phyloP scores from a whole-genome alignment of 2,113 vertebrate species.

The Bubalus kerabau region DNA sequence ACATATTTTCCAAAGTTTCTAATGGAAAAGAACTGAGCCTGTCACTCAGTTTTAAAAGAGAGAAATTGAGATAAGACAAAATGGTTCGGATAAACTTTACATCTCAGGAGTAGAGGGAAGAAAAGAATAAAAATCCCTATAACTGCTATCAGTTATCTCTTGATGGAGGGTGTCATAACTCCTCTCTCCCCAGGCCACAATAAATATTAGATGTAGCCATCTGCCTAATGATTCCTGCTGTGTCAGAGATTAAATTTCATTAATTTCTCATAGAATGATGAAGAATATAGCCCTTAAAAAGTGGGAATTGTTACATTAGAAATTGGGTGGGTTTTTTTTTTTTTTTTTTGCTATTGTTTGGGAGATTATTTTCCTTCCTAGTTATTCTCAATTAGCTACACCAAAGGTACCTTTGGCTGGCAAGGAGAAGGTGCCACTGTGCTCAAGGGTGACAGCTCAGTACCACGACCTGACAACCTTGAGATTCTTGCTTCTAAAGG shows the following conservation, averaged over 20 bases:
- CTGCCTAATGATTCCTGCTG: constrained; percentile 34
- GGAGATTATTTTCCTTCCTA: not conserved
- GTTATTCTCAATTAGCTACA: not conserved
- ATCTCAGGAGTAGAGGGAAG: constrained; percentile 52
- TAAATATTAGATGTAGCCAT: constrained; percentile 23
- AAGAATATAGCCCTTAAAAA: constrained; percentile 32
- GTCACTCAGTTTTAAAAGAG: constrained; percentile 46
- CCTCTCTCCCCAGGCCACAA: not conserved
- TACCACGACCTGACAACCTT: not conserved
- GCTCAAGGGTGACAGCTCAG: not conserved
- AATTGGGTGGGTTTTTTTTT: not conserved
- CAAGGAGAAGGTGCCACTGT: not conserved
- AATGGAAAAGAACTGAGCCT: constrained; percentile 62
- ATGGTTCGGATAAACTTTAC: constrained; percentile 66
- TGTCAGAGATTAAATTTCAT: constrained; percentile 64
- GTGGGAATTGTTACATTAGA: not conserved
- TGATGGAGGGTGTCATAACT: constrained; percentile 56
- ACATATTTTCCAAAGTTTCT: constrained; percentile 48
- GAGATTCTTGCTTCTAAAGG: not conserved
- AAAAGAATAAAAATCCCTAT: constrained; percentile 37
- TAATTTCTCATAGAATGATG: constrained; percentile 50
- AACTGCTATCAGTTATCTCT: constrained; percentile 60
- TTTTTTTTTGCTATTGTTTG: not conserved
- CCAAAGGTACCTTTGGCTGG: not conserved
- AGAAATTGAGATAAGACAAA: constrained; percentile 63